Conservation (phyloP, 2,113 vertebrate species). For the Delphinapterus leucas region DNA sequence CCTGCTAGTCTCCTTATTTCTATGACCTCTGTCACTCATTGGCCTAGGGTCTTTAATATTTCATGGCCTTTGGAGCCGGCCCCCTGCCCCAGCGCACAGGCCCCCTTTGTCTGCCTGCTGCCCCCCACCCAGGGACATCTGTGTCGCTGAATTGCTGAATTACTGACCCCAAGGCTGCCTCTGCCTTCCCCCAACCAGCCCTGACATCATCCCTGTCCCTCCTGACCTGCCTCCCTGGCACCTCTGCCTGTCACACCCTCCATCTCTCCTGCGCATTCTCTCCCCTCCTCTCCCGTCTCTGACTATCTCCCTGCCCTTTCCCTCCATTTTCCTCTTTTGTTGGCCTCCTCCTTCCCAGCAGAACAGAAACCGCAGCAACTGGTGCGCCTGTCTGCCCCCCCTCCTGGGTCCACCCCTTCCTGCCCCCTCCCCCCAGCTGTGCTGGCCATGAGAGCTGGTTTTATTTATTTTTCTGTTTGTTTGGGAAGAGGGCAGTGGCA, state of each 20-base stretch:
- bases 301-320: slow-evolving; percentile 16
- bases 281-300: slow-evolving; percentile 11
- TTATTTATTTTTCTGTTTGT: slow-evolving; percentile 81
- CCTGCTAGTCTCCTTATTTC: slow-evolving; percentile 40
- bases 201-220: neutral
- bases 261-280: neutral
- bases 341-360: slow-evolving; percentile 46
- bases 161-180: slow-evolving; percentile 48
- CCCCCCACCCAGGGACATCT: neutral
- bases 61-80: slow-evolving; percentile 52
- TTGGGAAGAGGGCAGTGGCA: slow-evolving; percentile 79
- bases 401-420: slow-evolving; percentile 53
- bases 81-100: slow-evolving; percentile 56
- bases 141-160: slow-evolving; percentile 41
- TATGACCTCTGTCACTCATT: slow-evolving; percentile 60
- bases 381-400: slow-evolving; percentile 5
- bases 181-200: neutral
- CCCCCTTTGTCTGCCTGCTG: slow-evolving; percentile 59
- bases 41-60: slow-evolving; percentile 73
- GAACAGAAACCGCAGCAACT: slow-evolving; percentile 69
- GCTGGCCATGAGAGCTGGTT: slow-evolving; percentile 71
- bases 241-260: neutral
- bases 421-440: slow-evolving; percentile 50
- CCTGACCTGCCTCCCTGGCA: neutral
- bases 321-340: slow-evolving; percentile 67